These are phyloP conservation scores for Cyprinodon diabolis DNA, from an alignment of 2,797 vertebrate species.

Conservation along the genomic window DNA sequence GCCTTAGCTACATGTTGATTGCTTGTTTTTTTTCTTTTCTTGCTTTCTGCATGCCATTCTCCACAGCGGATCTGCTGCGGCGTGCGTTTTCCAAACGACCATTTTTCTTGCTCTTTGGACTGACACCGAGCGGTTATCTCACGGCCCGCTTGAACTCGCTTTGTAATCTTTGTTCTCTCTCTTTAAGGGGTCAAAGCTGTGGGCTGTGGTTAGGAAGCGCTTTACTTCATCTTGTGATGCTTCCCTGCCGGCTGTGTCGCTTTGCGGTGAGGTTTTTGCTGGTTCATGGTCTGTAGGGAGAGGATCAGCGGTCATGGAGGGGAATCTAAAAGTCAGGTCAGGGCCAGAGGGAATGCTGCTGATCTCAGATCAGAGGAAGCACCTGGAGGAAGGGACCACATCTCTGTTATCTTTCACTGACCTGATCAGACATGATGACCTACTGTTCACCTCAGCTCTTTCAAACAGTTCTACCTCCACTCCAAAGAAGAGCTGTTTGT, in stretches of 20 bases:
- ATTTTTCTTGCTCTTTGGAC: slow-evolving; percentile 34
- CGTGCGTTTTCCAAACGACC: slow-evolving; percentile 37
- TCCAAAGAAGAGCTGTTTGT: neutral
- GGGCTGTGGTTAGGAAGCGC: neutral
- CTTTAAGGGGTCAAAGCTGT: slow-evolving; percentile 8
- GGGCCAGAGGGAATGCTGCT: slow-evolving; percentile 24
- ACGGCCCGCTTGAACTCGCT: neutral
- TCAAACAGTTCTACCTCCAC: neutral
- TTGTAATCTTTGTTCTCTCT: slow-evolving; percentile 16
- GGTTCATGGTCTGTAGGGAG: slow-evolving; percentile 6
- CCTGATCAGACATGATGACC: slow-evolving; percentile 21
- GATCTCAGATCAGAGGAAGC: slow-evolving; percentile 72
- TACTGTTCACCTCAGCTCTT: neutral
- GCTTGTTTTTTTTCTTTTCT: slow-evolving; percentile 2
- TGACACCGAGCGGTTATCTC: slow-evolving; percentile 15
- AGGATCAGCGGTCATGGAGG: slow-evolving; percentile 33
- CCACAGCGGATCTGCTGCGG: slow-evolving; percentile 37
- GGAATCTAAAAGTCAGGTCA: slow-evolving; percentile 55
- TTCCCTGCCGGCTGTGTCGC: slow-evolving; percentile 37
- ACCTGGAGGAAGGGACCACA: slow-evolving; percentile 70
- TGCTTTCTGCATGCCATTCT: slow-evolving; percentile 39
- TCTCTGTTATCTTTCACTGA: slow-evolving; percentile 32
- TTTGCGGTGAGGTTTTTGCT: slow-evolving; percentile 18
- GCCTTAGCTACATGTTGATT: neutral
- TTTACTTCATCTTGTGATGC: neutral